Evolutionary conservation across 2,113 vertebrate species (phyloP).

Genomic region (Panurus biarmicus): DNA sequence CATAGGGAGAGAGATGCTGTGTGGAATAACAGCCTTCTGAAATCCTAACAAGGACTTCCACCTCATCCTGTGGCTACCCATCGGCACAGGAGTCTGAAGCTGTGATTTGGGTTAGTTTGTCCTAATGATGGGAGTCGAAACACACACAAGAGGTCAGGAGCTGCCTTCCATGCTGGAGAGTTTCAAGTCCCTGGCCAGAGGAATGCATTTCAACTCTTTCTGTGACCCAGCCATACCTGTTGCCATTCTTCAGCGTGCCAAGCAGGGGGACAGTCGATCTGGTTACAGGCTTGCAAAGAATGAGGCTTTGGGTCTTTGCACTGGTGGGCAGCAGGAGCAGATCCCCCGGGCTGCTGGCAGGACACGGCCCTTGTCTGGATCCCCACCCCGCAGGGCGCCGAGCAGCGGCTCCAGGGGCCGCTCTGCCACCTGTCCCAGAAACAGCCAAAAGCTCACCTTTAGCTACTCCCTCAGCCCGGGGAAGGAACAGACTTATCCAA

Average conservation of each 20-base stretch:
- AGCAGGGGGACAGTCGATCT: constrained; percentile 80
- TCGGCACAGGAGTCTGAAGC: background rate
- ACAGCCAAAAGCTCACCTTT: background rate
- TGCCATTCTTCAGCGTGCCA: constrained; percentile 89
- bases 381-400: constrained; percentile 83
- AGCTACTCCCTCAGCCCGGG: accelerated
- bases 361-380: constrained; percentile 81
- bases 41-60: background rate
- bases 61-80: background rate
- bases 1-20: background rate
- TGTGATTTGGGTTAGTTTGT: background rate
- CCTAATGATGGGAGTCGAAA: background rate
- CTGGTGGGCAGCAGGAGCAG: constrained; percentile 43
- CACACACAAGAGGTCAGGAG: background rate
- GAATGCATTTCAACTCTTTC: background rate
- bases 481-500: background rate
- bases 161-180: background rate
- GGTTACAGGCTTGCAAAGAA: constrained; percentile 83
- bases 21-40: background rate
- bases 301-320: constrained; percentile 77
- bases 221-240: constrained; percentile 67
- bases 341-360: constrained; percentile 70
- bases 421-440: constrained; percentile 76
- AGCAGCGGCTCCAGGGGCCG: constrained; percentile 81
- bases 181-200: background rate